A percentile compares a stretch with the other conserved stretches of the same genome.
These are phyloP conservation scores for Hippoglossus hippoglossus DNA, from an alignment of 2,797 vertebrate species.

Conservation along the genomic window DNA sequence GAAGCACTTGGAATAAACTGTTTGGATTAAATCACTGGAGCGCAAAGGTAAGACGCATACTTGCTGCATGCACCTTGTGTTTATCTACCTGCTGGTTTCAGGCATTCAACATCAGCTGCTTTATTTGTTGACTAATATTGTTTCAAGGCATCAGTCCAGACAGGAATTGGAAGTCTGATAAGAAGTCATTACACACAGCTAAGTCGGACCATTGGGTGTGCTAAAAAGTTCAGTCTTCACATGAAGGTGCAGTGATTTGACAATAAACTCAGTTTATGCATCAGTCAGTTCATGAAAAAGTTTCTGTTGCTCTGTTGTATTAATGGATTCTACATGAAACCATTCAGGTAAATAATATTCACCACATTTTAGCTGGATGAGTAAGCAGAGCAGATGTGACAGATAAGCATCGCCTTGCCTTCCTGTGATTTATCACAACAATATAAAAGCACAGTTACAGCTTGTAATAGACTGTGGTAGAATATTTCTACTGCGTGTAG, in stretches of 20 bases:
- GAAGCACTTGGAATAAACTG: constrained; percentile 19
- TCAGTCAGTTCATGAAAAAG: background rate
- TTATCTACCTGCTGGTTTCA: constrained; percentile 14
- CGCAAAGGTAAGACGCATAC: constrained; percentile 44
- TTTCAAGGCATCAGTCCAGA: constrained; percentile 3
- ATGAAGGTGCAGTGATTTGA: too few relatives aligned
- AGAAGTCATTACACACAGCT: too few relatives aligned
- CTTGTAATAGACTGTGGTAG: background rate
- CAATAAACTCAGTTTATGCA: background rate
- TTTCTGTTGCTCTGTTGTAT: background rate
- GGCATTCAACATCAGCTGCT: background rate
- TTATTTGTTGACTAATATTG: background rate
- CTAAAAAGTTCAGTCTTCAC: background rate
- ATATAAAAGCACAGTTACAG: background rate
- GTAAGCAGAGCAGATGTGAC: background rate
- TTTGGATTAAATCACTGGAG: constrained; percentile 38
- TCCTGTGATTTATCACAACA: background rate
- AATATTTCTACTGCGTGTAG: background rate
- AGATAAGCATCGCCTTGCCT: background rate
- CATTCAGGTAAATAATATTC: background rate
- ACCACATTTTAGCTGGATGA: background rate
- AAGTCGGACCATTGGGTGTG: background rate
- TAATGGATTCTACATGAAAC: background rate
- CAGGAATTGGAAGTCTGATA: background rate
- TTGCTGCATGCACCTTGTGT: background rate